These are phyloP conservation scores for Pterostichus niger DNA, from an alignment of 2,888 invertebrate genomes.

Conservation along the genomic window DNA sequence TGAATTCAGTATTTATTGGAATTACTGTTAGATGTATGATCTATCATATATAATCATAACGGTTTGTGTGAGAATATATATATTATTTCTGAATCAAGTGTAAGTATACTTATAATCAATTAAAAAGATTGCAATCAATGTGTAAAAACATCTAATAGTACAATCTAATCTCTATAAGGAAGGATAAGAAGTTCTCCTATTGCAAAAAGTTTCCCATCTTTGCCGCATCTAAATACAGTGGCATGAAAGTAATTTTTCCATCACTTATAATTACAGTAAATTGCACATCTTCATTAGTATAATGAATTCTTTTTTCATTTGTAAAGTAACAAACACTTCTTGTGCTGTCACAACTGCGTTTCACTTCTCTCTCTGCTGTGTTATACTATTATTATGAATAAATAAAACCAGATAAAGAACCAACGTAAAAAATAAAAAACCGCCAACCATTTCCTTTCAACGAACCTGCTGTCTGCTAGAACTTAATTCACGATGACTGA, in stretches of 20 bases:
- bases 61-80: no score
- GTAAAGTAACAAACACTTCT: slow-evolving; percentile 56
- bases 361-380: slow-evolving; percentile 30
- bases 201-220: slow-evolving; percentile 42
- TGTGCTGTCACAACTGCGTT: slow-evolving; percentile 60
- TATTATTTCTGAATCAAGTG: no score
- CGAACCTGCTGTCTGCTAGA: slow-evolving; percentile 30
- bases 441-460: slow-evolving; percentile 62
- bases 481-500: slow-evolving; percentile 64
- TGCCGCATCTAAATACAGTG: slow-evolving; percentile 38
- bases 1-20: no score
- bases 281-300: slow-evolving; percentile 60
- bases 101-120: no score
- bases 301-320: slow-evolving; percentile 56
- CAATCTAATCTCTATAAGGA: no score
- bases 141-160: no score
- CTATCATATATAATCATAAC: no score
- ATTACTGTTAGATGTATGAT: no score
- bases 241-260: slow-evolving; percentile 48
- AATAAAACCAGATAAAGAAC: slow-evolving; percentile 60
- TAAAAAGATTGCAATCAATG: no score
- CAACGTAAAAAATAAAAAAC: slow-evolving; percentile 33
- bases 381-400: slow-evolving; percentile 64
- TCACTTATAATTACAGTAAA: slow-evolving; percentile 57
- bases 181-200: neutral